Base-by-base conservation (phyloP, 2,113 vertebrate genomes). In the Bolborhynchus lineola region DNA sequence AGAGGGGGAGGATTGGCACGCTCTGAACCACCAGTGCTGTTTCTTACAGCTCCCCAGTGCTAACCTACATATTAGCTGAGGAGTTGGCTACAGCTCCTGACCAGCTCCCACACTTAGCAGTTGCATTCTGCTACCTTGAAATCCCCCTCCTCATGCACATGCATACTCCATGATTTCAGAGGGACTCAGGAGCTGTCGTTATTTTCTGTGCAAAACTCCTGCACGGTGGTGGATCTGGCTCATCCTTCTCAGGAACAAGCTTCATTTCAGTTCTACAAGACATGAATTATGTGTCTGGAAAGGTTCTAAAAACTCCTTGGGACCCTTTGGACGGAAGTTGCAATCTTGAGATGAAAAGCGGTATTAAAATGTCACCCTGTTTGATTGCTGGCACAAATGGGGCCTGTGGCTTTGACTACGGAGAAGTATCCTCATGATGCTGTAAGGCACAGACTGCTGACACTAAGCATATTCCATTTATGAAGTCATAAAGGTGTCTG, bases 401-500 rank as follows among this genome's bases (percentile, higher is more conserved):
- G 47, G 57, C 63, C 60, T 82, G 47, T 70, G 74, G 47, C 64
- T 94, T 92, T 74, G 63, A 76, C 74, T 82, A 53, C 75, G 55
- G 65, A 94, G 85, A 82, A 31, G 33, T 82, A 59, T 82, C 75
- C 65, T 97, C 4, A 0, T 76, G 86, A 78, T 82, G 68, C 39
- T 65, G 11, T 70, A 77, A 81, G 57, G 57, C 74, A 90, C 85
- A 95, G 64, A 88, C 39, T 96, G 90, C 93, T 35, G 72, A 93
- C 77, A 82, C 52, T 82, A 91, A 90, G 83, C 63, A 91, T 92
- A 93, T 95, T 94, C 81, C 74, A 88, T 92, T 89, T 94, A 93
- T 82, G 89, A 95, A 95, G 62, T 81, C 76, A 93, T 97, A 95
- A 97, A 97, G 37, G 52, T 95, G 90, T 94, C 92, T 82, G 74